Conservation (phyloP, 2,888 invertebrate species). For the Capitulum mitella region DNA sequence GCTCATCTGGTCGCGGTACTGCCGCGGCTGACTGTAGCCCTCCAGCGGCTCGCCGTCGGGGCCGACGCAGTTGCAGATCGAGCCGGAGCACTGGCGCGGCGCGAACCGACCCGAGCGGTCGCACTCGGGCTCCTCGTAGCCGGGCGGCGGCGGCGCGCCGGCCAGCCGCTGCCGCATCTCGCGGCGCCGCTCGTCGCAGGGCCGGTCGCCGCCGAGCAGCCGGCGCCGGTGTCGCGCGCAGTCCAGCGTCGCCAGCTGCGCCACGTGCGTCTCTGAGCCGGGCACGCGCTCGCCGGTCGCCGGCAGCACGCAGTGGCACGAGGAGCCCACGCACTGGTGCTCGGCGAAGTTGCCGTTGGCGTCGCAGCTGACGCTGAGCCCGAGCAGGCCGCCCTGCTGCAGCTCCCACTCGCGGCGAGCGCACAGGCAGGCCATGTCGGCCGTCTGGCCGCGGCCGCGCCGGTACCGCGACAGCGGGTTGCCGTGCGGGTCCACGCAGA, state of each 20-base stretch:
- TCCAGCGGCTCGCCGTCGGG: constrained; percentile 28
- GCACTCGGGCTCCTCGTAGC: neutral
- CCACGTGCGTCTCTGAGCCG: neutral
- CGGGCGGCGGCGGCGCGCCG: neutral
- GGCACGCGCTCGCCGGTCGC: neutral
- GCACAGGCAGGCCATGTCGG: constrained; percentile 34
- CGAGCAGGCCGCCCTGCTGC: constrained; percentile 26
- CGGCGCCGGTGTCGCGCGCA: neutral
- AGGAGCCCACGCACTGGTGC: constrained; percentile 33
- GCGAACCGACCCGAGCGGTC: neutral
- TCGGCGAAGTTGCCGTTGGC: constrained; percentile 34
- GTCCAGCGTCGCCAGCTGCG: neutral
- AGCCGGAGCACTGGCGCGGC: neutral
- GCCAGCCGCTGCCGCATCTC: neutral
- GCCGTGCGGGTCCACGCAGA: constrained; percentile 33
- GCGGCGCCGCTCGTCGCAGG: neutral
- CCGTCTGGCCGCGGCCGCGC: constrained; percentile 18
- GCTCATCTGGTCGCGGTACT: constrained; percentile 20
- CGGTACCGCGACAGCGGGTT: constrained; percentile 26
- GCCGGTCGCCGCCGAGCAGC: neutral
- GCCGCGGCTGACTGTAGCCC: constrained; percentile 29
- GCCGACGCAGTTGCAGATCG: constrained; percentile 32
- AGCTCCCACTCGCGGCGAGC: constrained; percentile 31
- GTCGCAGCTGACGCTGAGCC: constrained; percentile 31
- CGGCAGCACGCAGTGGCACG: constrained; percentile 10